A percentile compares a stretch with the other conserved stretches of the same genome.
Evolutionary conservation across 2,113 vertebrate species (phyloP).

Genomic region (Scalopus aquaticus): DNA sequence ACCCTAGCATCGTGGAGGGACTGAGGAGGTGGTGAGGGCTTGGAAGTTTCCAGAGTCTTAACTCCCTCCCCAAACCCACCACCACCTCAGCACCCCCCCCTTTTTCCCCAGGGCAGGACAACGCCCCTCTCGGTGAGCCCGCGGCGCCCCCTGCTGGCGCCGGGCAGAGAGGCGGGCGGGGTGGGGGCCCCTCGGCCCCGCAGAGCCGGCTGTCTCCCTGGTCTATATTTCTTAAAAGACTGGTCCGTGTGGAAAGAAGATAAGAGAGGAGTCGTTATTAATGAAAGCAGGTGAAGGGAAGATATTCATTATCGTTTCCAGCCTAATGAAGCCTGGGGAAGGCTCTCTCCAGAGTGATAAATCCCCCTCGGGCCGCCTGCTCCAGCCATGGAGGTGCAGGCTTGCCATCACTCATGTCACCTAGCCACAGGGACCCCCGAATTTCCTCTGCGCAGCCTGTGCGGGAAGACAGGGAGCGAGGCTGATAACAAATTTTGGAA

Average conservation of each 20-base stretch:
- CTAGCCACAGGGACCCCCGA: not conserved
- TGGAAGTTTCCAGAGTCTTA: not conserved
- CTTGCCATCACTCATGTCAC: not conserved
- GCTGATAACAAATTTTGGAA: conserved; percentile 41
- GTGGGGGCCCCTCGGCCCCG: too few relatives aligned
- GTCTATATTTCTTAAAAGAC: not conserved
- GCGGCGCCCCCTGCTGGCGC: conserved; percentile 69
- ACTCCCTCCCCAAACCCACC: not conserved
- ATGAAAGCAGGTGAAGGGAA: not conserved
- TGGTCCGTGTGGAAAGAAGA: not conserved
- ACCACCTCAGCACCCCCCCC: too few relatives aligned
- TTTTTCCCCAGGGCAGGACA: not conserved
- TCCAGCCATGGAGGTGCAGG: not conserved
- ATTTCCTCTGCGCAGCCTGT: not conserved
- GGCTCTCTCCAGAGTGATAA: conserved; percentile 33
- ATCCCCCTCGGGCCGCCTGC: not conserved
- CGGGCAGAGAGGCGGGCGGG: not conserved
- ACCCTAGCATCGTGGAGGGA: not conserved
- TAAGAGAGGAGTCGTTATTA: not conserved
- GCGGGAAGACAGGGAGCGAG: not conserved
- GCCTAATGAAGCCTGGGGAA: conserved; percentile 26
- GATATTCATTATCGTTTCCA: not conserved
- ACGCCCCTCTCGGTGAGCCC: not conserved
- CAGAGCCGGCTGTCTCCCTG: too few relatives aligned
- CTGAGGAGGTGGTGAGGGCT: not conserved